Evolutionary conservation across 2,113 vertebrate species (phyloP).

Genomic region (Grallaria varia): DNA sequence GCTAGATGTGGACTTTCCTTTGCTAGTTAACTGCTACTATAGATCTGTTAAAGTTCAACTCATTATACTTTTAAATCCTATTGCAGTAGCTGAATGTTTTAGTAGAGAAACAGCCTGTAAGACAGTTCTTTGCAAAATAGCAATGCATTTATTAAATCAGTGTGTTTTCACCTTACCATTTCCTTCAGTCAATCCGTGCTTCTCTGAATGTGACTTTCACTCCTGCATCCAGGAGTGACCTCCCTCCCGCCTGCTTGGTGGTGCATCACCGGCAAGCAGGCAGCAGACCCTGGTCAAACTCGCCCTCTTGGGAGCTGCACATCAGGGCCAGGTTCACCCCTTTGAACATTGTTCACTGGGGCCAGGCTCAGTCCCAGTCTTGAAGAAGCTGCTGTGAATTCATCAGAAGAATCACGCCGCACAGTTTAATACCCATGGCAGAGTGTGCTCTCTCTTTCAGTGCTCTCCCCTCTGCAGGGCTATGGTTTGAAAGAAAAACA

Average conservation of each 20-base stretch:
- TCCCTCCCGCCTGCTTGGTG: rapidly evolving
- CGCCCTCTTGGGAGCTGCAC: background rate
- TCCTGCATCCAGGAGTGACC: background rate
- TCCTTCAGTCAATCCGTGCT: background rate
- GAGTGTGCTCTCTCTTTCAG: background rate
- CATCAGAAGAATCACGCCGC: background rate
- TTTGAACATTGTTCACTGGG: rapidly evolving
- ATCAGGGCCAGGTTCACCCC: background rate
- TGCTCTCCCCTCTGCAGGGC: background rate
- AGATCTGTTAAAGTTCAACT: slow-evolving; percentile 11
- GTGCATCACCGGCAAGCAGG: background rate
- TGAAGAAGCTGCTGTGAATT: background rate
- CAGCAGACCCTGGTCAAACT: background rate
- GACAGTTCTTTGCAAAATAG: background rate
- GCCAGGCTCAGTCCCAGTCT: background rate
- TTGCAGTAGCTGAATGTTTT: background rate
- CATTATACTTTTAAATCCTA: slow-evolving; percentile 9
- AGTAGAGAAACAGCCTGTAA: background rate
- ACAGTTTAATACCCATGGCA: background rate
- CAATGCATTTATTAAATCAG: background rate
- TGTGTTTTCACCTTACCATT: background rate
- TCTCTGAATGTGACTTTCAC: background rate
- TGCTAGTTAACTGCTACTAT: background rate
- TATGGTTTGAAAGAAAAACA: background rate
- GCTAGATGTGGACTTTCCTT: background rate